Conservation (phyloP, 2,888 invertebrate genomes). For the Polydrusus pterygomalis region DNA sequence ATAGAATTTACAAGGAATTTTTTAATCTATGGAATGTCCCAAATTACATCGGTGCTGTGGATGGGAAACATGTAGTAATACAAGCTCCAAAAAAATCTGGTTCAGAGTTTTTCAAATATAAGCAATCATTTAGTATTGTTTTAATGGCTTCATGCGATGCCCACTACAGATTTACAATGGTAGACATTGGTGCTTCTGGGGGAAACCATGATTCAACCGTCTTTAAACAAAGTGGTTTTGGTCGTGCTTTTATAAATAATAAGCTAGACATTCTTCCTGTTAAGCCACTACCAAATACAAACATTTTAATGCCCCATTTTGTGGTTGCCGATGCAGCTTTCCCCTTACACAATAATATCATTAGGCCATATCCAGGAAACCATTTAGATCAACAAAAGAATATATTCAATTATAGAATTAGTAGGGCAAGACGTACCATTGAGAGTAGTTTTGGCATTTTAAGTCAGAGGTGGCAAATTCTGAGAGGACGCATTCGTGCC, state of each 20-base stretch:
- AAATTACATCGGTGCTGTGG: background rate
- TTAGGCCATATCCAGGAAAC: conserved; percentile 44
- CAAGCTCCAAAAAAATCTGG: conserved; percentile 59
- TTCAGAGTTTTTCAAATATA: conserved; percentile 63
- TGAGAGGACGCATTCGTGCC: conserved; percentile 39
- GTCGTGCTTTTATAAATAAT: conserved; percentile 33
- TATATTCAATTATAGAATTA: conserved; percentile 45
- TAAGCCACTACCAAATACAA: conserved; percentile 44
- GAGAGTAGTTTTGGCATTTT: conserved; percentile 42
- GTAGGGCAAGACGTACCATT: conserved; percentile 20
- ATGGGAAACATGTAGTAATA: conserved; percentile 3
- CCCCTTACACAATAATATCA: conserved; percentile 49
- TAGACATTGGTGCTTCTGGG: conserved; percentile 64
- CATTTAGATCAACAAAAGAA: conserved; percentile 21
- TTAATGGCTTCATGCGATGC: conserved; percentile 63
- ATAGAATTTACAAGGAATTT: too few relatives aligned
- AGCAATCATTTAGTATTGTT: conserved; percentile 57
- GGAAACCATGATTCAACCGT: conserved; percentile 63
- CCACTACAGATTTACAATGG: conserved; percentile 62
- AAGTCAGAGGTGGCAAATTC: conserved; percentile 50
- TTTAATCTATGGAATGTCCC: background rate
- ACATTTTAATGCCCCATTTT: conserved; percentile 42
- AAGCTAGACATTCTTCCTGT: conserved; percentile 27
- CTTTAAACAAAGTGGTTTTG: conserved; percentile 50
- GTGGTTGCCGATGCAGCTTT: conserved; percentile 55